Percentiles rank a stretch among this genome's conserved stretches.
Evolutionary conservation across 2,797 vertebrate genomes (phyloP).

Genomic region (Coilia nasus): DNA sequence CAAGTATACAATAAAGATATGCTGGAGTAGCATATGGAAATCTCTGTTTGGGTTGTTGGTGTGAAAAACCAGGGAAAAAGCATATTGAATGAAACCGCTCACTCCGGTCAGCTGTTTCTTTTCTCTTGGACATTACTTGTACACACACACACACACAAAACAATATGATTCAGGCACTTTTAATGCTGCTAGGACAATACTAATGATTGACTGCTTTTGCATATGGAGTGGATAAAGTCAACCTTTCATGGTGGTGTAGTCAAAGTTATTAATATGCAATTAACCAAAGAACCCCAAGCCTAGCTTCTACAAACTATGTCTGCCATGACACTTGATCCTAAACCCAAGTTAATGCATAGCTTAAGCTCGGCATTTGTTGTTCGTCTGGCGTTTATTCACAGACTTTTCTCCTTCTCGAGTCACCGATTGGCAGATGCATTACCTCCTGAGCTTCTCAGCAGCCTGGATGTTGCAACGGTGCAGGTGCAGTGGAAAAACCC

Average conservation of each 20-base stretch:
- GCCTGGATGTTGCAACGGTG: background rate
- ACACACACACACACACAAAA: too few relatives aligned
- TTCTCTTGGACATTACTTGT: background rate
- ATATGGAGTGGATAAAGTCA: too few relatives aligned
- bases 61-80: background rate
- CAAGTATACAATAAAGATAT: too few relatives aligned
- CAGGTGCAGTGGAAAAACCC: background rate
- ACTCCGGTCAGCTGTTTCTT: background rate
- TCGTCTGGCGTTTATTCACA: background rate
- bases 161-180: too few relatives aligned
- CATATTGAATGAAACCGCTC: background rate
- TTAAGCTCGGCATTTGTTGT: background rate
- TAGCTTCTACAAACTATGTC: too few relatives aligned
- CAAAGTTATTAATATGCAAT: too few relatives aligned
- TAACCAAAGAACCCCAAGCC: too few relatives aligned
- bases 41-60: background rate
- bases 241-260: too few relatives aligned
- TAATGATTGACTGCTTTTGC: too few relatives aligned
- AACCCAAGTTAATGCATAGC: slow-evolving; percentile 2
- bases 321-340: too few relatives aligned
- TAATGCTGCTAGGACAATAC: too few relatives aligned
- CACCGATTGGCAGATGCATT: too few relatives aligned
- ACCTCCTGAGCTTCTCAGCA: background rate
- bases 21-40: background rate
- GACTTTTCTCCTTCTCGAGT: background rate